phyloP scores from a whole-genome alignment of 2,797 vertebrate genomes.

The Botia kubotai region DNA sequence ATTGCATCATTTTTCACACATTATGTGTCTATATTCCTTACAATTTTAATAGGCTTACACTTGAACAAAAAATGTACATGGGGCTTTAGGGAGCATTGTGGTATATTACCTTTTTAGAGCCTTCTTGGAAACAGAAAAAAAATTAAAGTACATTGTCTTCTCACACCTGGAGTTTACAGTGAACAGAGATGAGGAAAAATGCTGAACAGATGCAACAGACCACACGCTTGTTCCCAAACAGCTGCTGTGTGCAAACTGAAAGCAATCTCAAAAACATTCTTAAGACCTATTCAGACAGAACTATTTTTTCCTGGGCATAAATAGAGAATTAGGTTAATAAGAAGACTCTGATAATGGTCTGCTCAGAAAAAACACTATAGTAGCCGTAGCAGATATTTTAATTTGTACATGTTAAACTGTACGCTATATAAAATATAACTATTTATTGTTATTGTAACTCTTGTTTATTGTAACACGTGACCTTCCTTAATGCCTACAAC shows the following conservation, averaged over 20 bases:
- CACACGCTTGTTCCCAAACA: neutral
- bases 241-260: constrained; percentile 1
- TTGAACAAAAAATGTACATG: no score
- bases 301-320: neutral
- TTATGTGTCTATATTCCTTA: neutral
- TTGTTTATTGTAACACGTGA: no score
- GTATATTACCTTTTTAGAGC: neutral
- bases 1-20: neutral
- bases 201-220: neutral
- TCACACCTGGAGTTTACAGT: neutral
- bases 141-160: neutral
- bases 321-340: neutral
- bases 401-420: neutral
- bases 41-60: neutral
- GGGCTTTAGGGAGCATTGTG: no score
- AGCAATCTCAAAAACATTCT: neutral
- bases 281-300: neutral
- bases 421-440: no score
- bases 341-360: no score
- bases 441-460: no score
- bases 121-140: neutral
- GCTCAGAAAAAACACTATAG: no score
- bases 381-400: neutral
- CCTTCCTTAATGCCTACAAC: no score
- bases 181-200: neutral